These are phyloP conservation scores for Listrodromus nycthemerus DNA, from an alignment of 2,888 invertebrate genomes.

Conservation along the genomic window DNA sequence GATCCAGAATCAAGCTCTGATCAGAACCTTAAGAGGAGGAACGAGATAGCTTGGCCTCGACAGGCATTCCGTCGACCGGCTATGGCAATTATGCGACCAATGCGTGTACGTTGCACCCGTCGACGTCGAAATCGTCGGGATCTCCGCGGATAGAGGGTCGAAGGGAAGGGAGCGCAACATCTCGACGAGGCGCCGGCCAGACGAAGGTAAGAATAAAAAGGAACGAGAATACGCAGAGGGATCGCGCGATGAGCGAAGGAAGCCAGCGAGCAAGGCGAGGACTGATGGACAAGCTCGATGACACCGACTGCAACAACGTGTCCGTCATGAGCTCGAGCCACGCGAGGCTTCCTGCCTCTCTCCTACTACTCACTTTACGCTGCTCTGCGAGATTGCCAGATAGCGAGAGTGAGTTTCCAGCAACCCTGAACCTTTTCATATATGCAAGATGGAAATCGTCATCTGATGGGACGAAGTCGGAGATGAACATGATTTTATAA, in stretches of 20 bases:
- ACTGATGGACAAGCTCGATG: slow-evolving; percentile 67
- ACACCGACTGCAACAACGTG: slow-evolving; percentile 67
- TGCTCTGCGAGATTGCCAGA: slow-evolving; percentile 15
- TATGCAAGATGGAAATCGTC: slow-evolving; percentile 30
- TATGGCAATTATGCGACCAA: slow-evolving; percentile 78
- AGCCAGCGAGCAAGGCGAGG: slow-evolving; percentile 66
- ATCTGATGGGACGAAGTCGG: slow-evolving; percentile 39
- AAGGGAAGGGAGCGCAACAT: slow-evolving; percentile 28
- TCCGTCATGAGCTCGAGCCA: slow-evolving; percentile 72
- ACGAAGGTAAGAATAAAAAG: slow-evolving; percentile 60
- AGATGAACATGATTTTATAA: slow-evolving; percentile 25
- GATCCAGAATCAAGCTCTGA: neutral
- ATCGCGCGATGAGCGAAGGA: slow-evolving; percentile 49
- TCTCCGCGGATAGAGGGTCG: slow-evolving; percentile 8
- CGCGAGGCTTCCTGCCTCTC: slow-evolving; percentile 69
- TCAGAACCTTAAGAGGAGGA: slow-evolving; percentile 11
- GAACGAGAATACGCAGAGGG: slow-evolving; percentile 43
- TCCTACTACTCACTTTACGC: slow-evolving; percentile 58
- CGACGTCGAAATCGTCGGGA: slow-evolving; percentile 60
- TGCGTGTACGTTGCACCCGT: slow-evolving; percentile 73
- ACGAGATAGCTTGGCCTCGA: slow-evolving; percentile 56
- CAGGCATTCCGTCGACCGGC: slow-evolving; percentile 36
- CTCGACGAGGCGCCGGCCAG: slow-evolving; percentile 61
- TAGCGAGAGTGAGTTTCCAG: slow-evolving; percentile 2
- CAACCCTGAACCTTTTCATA: slow-evolving; percentile 40